phyloP scores from a whole-genome alignment of 1,140 invertebrate species.

The Drosophila rufa region DNA sequence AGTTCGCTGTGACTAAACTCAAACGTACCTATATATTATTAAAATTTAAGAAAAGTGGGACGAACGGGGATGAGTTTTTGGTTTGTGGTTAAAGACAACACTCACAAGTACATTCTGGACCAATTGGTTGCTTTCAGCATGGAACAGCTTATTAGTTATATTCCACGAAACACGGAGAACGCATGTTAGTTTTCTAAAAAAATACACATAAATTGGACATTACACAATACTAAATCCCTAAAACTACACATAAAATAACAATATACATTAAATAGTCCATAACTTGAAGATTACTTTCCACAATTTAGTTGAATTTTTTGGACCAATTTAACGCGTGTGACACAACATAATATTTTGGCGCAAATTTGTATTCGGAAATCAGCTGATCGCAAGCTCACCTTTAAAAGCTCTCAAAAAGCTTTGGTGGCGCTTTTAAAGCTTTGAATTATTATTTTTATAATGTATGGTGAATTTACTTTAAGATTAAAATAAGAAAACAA shows the following conservation, averaged over 20 bases:
- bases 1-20: too few species aligned
- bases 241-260: slow-evolving; percentile 29
- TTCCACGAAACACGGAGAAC: slow-evolving; percentile 27
- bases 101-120: slow-evolving; percentile 11
- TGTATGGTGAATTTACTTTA: slow-evolving; percentile 6
- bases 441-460: slow-evolving; percentile 32
- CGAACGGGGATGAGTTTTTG: slow-evolving; percentile 9
- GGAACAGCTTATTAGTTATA: slow-evolving; percentile 27
- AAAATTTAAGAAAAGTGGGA: slow-evolving; percentile 2
- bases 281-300: slow-evolving; percentile 31
- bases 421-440: background rate
- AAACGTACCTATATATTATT: background rate
- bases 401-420: slow-evolving; percentile 10
- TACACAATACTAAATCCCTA: slow-evolving; percentile 29
- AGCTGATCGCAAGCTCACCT: slow-evolving; percentile 16
- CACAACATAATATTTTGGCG: too few species aligned
- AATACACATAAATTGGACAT: slow-evolving; percentile 33
- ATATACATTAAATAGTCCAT: slow-evolving; percentile 29
- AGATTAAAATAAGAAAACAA: slow-evolving; percentile 13
- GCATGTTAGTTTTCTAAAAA: slow-evolving; percentile 26
- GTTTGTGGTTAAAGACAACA: background rate
- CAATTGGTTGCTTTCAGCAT: slow-evolving; percentile 28
- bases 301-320: slow-evolving; percentile 28
- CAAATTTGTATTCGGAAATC: slow-evolving; percentile 25
- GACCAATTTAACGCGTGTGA: slow-evolving; percentile 17